Evolutionary conservation across 2,888 invertebrate genomes (phyloP).

Genomic region (Sarcophaga variegata): DNA sequence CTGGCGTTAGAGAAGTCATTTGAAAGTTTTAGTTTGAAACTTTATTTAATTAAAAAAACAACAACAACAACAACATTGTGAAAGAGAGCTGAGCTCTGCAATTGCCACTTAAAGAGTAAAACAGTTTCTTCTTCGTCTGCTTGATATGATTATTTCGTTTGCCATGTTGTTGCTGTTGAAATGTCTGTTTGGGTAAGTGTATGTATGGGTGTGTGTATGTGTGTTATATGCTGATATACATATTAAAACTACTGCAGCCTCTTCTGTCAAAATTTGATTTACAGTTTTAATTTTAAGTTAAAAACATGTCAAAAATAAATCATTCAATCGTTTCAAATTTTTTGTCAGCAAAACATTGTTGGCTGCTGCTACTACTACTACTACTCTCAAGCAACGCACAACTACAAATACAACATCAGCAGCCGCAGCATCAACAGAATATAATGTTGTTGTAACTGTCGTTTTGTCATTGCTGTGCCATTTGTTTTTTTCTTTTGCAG

Average conservation of each 20-base stretch:
- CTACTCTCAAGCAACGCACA: constrained; percentile 30
- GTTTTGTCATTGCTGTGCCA: constrained; percentile 31
- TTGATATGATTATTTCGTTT: constrained; percentile 7
- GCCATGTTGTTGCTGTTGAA: constrained; percentile 9
- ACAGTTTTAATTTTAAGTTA: constrained; percentile 81
- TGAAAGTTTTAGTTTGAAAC: background rate
- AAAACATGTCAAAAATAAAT: constrained; percentile 81
- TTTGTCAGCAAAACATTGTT: constrained; percentile 69
- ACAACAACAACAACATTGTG: background rate
- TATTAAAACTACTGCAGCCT: constrained; percentile 65
- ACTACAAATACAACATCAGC: constrained; percentile 32
- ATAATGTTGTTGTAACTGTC: too few species aligned
- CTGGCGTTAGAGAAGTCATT: constrained; percentile 39
- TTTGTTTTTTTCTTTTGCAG: background rate
- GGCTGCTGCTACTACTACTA: constrained; percentile 43
- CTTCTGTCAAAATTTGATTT: constrained; percentile 78
- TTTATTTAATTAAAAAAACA: background rate
- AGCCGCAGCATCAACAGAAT: background rate
- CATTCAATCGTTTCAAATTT: constrained; percentile 76
- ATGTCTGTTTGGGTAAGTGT: background rate
- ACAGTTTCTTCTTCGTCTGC: constrained; percentile 53
- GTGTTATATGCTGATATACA: background rate
- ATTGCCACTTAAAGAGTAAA: constrained; percentile 55
- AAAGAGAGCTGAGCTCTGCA: constrained; percentile 1
- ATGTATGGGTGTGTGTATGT: constrained; percentile 2